Base-by-base conservation (phyloP, 64 coral and sea anemone genomes). In the Dendronephthya gigantea region DNA sequence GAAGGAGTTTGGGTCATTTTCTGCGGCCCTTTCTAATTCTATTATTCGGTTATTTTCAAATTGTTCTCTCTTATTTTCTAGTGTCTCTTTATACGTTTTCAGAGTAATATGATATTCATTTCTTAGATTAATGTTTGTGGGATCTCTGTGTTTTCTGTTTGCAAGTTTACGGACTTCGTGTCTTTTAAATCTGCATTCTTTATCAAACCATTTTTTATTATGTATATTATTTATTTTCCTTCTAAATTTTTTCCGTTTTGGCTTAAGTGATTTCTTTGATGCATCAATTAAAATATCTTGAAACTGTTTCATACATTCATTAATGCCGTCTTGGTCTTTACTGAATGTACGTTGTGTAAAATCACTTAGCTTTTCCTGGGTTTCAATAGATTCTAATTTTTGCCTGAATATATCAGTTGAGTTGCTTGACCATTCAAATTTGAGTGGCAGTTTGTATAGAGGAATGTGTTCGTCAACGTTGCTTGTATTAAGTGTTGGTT, bases 261-360 rank as follows among this genome's bases (percentile, higher is more conserved):
- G 41, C 55, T 84, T 84, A n/a, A 84, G 55, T 34, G 83, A 50
- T n/a, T 84, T 49, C 13, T 12, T n/a, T 25, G 83, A 38, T 33
- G 83, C 83, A 31, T 55, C 17, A 22, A 34, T 50, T 3, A 84
- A 28, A 84, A 55, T 56, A 50, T 84, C 36, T 84, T 84, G 38
- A 0, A 23, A 52, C n/a, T 34, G 19, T 51, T 50, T 32, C 40
- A 84, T 28, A 52, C 38, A 22, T 43, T 84, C 25, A 84, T 84
- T 50, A 32, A 84, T 50, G 34, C 83, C 83, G 35, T 49, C 31
- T 50, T 35, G 4, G 15, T 79, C 72, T 13, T 19, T 29, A 79
- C 30, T 45, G 11, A 45, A 45, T 6, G 4, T 45, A 6, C 4
- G 11, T 4, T 45, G 41, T 45, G 16, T 4, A 9, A 76, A 76